Evolutionary conservation across 2,888 invertebrate genomes (phyloP), one percentile per base, ranked within the genome.

Genomic region (Epinotia bilunana): DNA sequence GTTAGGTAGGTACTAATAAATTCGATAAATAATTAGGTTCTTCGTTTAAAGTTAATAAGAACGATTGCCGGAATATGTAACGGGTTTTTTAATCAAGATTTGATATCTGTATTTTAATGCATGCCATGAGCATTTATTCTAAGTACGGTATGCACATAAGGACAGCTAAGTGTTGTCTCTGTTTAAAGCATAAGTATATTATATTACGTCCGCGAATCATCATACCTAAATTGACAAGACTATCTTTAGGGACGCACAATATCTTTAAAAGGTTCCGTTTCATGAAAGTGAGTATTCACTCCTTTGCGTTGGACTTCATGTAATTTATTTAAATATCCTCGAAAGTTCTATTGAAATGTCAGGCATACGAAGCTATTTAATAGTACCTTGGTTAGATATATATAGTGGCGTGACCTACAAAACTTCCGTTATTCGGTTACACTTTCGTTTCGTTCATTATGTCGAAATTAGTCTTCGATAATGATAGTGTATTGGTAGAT

Each of bases 341-440:
- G 5, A 49, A 49, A 16, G 5, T n/a, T n/a, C 53, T 72, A 63
- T 72, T 46, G 64, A 64, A 58, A 63, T 63, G 23, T 57, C 63
- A 63, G 63, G 3, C 46, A 23, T 3, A 20, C 20, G 39, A 57
- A 64, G 28, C 39, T 64, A 46, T 63, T 72, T 13, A 49, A 49
- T 16, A 16, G 16, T 16, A 72, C 49, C 13, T 16, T 12, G 13
- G 1, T 5, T 49, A 49, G 4, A 6, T 49, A 49, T 49, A 49
- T 53, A 53, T 7, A 53, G 6, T 53, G 53, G 7, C 13, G 28
- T 46, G 58, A 4, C 64, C 64, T 64, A 57, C 57, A 58, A 72
- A 72, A 57, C 57, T 33, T 11, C n/a, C 43, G 55, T 20, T 28
- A 33, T 33, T 61, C 5, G n/a, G 33, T 9, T 33, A 9, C 33